Evolutionary conservation across 2,888 invertebrate genomes (phyloP).

Genomic region (Andrena camellia): DNA sequence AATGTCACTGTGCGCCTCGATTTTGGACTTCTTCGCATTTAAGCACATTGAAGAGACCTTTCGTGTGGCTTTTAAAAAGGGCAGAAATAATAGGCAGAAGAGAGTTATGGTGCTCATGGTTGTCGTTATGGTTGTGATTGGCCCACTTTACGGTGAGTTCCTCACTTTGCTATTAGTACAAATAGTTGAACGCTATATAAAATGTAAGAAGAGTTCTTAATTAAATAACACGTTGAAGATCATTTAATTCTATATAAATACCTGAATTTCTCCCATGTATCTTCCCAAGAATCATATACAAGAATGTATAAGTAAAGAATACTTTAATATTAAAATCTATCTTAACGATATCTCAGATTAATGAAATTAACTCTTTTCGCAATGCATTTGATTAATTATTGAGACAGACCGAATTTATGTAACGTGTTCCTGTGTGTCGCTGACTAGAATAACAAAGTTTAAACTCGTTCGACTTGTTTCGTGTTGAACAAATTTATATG

Average conservation of each 20-base stretch:
- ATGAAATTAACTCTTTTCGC: no score
- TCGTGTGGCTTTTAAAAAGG: constrained; percentile 92
- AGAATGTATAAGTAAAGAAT: background rate
- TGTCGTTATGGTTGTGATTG: constrained; percentile 94
- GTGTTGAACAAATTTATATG: no score
- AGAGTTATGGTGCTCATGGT: constrained; percentile 92
- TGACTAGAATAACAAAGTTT: background rate
- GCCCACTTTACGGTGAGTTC: constrained; percentile 92
- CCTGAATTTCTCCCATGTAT: no score
- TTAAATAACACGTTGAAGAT: no score
- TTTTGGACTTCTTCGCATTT: constrained; percentile 91
- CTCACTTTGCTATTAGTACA: background rate
- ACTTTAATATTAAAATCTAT: background rate
- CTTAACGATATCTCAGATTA: background rate
- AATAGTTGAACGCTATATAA: background rate
- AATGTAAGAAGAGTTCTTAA: no score
- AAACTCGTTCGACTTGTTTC: constrained; percentile 6
- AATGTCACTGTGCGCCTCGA: constrained; percentile 86
- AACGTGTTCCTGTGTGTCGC: background rate
- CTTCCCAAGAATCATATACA: background rate
- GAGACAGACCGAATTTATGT: background rate
- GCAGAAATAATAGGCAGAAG: constrained; percentile 90
- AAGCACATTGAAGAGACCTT: constrained; percentile 92
- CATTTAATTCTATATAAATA: no score
- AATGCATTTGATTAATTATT: no score